phyloP scores from a whole-genome alignment of 1,140 invertebrate genomes.

The Myzus persicae region DNA sequence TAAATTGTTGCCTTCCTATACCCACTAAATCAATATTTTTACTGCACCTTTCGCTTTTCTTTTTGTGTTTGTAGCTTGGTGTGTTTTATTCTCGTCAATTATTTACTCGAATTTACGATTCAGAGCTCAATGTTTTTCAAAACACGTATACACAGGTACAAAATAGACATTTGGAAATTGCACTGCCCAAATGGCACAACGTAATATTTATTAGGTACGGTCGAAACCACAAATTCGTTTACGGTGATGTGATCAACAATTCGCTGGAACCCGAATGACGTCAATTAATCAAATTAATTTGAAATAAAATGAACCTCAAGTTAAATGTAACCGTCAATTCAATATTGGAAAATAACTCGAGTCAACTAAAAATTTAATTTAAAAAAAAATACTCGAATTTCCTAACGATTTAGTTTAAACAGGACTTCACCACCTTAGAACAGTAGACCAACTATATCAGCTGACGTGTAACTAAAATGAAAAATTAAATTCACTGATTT shows the following conservation, averaged over 20 bases:
- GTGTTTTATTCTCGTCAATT: background rate
- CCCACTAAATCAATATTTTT: constrained; percentile 2
- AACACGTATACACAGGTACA: background rate
- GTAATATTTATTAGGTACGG: background rate
- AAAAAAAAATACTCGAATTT: background rate
- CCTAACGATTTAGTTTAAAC: no score
- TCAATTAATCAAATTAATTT: background rate
- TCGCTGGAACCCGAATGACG: background rate
- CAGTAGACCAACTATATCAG: no score
- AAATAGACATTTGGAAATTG: background rate
- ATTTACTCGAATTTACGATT: constrained; percentile 8
- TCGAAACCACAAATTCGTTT: background rate
- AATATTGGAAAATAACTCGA: background rate
- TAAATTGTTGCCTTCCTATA: background rate
- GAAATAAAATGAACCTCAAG: background rate
- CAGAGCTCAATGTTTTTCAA: constrained; percentile 21
- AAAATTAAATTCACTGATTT: no score
- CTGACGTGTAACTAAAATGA: no score
- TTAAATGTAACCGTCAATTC: background rate
- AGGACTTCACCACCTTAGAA: no score
- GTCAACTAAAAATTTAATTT: background rate
- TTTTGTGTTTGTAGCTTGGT: background rate
- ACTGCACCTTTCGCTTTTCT: background rate
- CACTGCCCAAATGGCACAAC: background rate
- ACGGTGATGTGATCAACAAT: background rate